Base-by-base conservation (phyloP, 2,113 vertebrate species). In the Entelurus aequoreus region DNA sequence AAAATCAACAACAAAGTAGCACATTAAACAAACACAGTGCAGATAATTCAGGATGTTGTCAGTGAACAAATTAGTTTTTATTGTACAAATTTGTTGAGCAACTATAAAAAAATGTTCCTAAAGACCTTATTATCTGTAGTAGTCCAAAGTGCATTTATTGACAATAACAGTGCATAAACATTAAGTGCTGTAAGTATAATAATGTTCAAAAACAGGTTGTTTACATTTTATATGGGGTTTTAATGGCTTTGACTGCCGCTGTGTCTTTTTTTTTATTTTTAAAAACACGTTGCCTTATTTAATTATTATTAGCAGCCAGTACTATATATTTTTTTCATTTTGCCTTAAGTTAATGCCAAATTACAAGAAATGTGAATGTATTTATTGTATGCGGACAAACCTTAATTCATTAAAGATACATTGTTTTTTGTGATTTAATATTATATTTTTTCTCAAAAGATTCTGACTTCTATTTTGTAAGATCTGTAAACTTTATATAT, bases 211-310 rank as follows among this genome's bases (percentile, higher is more conserved):
- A 6, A 4, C 15, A 55, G 16, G 7, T 7, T 8, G 6, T 8
- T n/a, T 50, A 7, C 7, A 49, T 16, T 28, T 8, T 5, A 16
- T 9, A 16, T n/a, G 14, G 13, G 13, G 12, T 47, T 72, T 72
- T 1, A 84, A 81, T 71, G 79, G 74, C 78, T 83, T 68, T 62
- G 36, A 78, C 48, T 51, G 67, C 64, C 51, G 55, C 1, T 52
- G 42, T 54, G 55, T 76, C 63, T 54, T 65, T 71, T 62, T 76
- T 48, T 19, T 69, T 70, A 7, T 62, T 35, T 65, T 56, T 65
- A 60, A 61, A 54, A 64, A 21, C 53, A 56, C 74, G 65, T 71
- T 69, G 15, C 44, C 42, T 44, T 44, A 48, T 67, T 79, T 56
- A 59, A 28, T 66, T 64, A 21, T 52, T 57, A 8, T 63, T n/a